Conservation (phyloP, 2,888 invertebrate genomes). For the Spodoptera littoralis region DNA sequence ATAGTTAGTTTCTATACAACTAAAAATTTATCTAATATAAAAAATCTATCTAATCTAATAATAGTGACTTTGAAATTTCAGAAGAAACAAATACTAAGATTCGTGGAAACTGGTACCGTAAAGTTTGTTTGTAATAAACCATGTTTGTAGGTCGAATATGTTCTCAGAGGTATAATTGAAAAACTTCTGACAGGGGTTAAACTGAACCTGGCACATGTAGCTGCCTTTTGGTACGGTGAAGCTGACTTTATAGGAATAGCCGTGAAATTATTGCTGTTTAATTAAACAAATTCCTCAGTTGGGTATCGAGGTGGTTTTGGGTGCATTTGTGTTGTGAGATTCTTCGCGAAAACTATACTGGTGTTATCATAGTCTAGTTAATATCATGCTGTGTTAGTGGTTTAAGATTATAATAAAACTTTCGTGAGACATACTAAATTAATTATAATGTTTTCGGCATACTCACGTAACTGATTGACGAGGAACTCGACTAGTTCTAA, state of each 20-base stretch:
- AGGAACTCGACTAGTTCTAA: no score
- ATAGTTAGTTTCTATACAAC: no score
- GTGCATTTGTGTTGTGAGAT: neutral
- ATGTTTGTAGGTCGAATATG: constrained; percentile 72
- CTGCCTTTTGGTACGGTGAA: constrained; percentile 16
- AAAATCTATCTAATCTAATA: no score
- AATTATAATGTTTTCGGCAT: no score
- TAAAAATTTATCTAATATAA: no score
- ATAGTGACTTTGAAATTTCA: neutral
- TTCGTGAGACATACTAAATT: no score
- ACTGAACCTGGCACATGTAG: constrained; percentile 61
- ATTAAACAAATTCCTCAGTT: constrained; percentile 22
- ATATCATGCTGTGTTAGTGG: no score
- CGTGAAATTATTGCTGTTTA: constrained; percentile 26
- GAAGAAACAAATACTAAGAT: constrained; percentile 40
- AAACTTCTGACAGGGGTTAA: constrained; percentile 84
- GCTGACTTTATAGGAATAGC: constrained; percentile 20
- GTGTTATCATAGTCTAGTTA: no score
- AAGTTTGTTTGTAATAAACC: constrained; percentile 75
- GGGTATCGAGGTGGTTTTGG: neutral
- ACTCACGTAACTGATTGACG: no score
- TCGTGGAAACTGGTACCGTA: constrained; percentile 37
- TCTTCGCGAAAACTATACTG: no score
- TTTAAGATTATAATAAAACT: no score
- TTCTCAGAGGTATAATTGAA: constrained; percentile 82